Percentiles rank a stretch among this genome's conserved stretches.
Evolutionary conservation across 2,888 invertebrate genomes (phyloP).

Genomic region (Octonoba sinensis): DNA sequence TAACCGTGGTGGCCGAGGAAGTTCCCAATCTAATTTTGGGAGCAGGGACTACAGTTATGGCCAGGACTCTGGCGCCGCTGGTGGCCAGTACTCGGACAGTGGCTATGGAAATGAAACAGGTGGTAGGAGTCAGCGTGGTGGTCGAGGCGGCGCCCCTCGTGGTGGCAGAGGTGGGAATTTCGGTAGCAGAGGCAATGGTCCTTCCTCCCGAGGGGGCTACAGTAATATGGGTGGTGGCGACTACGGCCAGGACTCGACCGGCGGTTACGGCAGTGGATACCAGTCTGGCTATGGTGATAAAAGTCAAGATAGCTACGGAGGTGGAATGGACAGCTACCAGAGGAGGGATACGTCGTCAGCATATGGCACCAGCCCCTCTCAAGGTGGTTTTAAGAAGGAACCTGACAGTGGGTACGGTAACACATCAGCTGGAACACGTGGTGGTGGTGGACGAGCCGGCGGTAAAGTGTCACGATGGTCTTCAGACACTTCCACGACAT

Average conservation of each 20-base stretch:
- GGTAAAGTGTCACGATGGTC: constrained; percentile 33
- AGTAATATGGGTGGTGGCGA: neutral
- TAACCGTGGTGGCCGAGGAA: neutral
- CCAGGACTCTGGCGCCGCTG: neutral
- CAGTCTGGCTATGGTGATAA: neutral
- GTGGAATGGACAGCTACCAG: constrained; percentile 17
- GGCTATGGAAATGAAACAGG: constrained; percentile 6
- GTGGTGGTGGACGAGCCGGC: neutral
- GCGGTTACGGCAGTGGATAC: constrained; percentile 2
- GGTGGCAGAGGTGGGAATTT: neutral
- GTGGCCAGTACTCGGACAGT: neutral
- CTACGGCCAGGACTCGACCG: neutral
- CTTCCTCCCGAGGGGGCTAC: constrained; percentile 1
- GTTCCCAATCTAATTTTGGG: neutral
- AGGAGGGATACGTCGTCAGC: constrained; percentile 11
- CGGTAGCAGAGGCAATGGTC: constrained; percentile 3
- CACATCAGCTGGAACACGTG: neutral
- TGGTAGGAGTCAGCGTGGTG: constrained; percentile 39
- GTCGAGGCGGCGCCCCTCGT: constrained; percentile 25
- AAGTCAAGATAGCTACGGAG: constrained; percentile 11
- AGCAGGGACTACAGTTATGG: neutral
- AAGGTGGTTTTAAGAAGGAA: constrained; percentile 33
- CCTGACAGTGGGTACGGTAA: neutral
- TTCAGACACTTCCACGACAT: constrained; percentile 14
- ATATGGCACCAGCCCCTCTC: constrained; percentile 16